Evolutionary conservation across 2,888 invertebrate genomes (phyloP), one percentile per base, ranked within the genome.

Genomic region (Drosophila rubida): DNA sequence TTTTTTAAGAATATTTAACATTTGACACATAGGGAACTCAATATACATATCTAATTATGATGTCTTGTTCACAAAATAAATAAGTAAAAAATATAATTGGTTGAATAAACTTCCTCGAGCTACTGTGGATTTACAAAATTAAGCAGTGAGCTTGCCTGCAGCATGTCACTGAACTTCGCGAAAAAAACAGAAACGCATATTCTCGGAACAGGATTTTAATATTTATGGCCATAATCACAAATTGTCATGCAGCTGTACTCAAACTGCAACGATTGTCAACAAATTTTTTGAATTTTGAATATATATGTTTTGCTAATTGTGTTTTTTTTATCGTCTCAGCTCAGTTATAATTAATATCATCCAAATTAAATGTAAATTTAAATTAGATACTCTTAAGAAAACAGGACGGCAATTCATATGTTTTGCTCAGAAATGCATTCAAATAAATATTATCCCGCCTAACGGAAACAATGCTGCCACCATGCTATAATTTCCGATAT

Each of bases 211-310:
- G 58, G 74, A 77, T 72, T 59, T 54, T 39, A 4, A 45, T 54
- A 82, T 83, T 83, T 65, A 83, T 68, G 69, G 45, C 22, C 22
- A 39, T 58, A 63, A 63, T 62, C 42, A 30, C 32, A 53, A 69
- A 73, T 45, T 61, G 30, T 16, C 45, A 54, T 62, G 57, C 55
- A 57, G 7, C 22, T 48, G 48, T 63, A 54, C 19, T 32, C 41
- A 22, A 65, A 62, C 22, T 71, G 62, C 60, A 59, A 8, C 44
- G 22, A 30, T 13, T 54, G 46, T 54, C 25, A 51, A 46, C 44
- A 45, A 46, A 45, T 48, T 44, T 49, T 66, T 46, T 32, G 35
- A 30, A 58, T 42, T 61, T 16, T 9, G 23, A 35, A 23, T 37
- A 45, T 42, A 44, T 42, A 44, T 59, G 41, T 44, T 60, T 25